Conservation (phyloP, 2,113 vertebrate species). For the Colossoma macropomum region DNA sequence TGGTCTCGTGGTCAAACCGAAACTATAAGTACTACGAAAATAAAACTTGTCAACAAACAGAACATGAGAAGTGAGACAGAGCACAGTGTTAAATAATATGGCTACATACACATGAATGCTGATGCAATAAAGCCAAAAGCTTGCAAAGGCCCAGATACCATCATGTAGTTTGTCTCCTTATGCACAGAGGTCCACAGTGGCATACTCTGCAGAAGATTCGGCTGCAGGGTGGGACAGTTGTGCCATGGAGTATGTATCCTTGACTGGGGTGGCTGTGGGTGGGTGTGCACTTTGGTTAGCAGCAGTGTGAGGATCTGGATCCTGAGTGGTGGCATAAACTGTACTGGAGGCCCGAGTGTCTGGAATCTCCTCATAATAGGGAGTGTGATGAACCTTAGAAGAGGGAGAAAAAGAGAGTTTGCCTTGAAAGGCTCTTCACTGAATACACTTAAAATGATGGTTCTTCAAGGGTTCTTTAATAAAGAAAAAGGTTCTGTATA, state of each 20-base stretch:
- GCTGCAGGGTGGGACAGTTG: neutral
- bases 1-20: no score
- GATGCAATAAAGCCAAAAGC: no score
- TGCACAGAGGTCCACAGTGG: neutral
- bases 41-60: no score
- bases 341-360: neutral
- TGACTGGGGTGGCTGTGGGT: neutral
- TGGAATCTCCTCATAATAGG: neutral
- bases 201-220: neutral
- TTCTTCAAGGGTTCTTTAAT: no score
- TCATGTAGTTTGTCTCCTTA: neutral
- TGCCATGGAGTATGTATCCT: slow-evolving; percentile 17
- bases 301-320: neutral
- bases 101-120: no score
- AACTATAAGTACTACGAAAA: no score
- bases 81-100: no score
- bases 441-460: no score
- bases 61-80: no score
- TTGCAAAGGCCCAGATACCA: neutral
- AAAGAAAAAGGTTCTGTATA: no score
- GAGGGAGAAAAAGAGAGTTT: neutral
- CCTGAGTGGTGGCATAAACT: slow-evolving; percentile 14
- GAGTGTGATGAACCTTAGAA: neutral
- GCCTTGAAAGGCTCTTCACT: no score
- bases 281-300: neutral